Evolutionary conservation across 1,140 invertebrate species (phyloP).

Genomic region (Drosophila kurseongensis): DNA sequence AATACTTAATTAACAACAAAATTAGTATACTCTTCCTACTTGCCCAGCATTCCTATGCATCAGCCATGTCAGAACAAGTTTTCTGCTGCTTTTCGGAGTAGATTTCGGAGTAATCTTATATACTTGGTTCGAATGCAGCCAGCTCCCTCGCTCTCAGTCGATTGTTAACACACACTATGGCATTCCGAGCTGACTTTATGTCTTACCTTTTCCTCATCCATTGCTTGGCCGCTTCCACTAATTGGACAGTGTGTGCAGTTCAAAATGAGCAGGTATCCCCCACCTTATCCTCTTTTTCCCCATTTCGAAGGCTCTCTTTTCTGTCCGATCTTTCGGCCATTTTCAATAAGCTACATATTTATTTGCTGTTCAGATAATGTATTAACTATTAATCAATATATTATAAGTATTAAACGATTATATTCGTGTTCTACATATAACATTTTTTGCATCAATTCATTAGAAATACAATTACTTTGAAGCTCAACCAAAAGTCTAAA

Average conservation of each 20-base stretch:
- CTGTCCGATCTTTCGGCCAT: conserved; percentile 30
- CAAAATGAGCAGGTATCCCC: conserved; percentile 29
- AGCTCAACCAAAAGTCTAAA: no score
- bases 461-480: no score
- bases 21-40: not conserved
- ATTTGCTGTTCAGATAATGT: conserved; percentile 39
- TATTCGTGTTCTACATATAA: no score
- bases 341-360: conserved; percentile 61
- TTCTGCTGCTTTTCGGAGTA: conserved; percentile 40
- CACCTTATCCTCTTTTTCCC: conserved; percentile 14
- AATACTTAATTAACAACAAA: no score
- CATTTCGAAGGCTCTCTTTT: conserved; percentile 9
- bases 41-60: not conserved
- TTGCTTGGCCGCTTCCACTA: conserved; percentile 62
- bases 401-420: not conserved
- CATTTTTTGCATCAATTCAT: no score
- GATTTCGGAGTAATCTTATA: conserved; percentile 41
- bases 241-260: conserved; percentile 72
- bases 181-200: conserved; percentile 22
- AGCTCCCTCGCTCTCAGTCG: conserved; percentile 27
- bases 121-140: conserved; percentile 29
- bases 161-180: conserved; percentile 5
- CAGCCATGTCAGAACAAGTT: conserved; percentile 28
- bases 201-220: conserved; percentile 36
- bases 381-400: conserved; percentile 40